phyloP scores from a whole-genome alignment of 2,888 invertebrate species.

The Mythimna albipuncta region DNA sequence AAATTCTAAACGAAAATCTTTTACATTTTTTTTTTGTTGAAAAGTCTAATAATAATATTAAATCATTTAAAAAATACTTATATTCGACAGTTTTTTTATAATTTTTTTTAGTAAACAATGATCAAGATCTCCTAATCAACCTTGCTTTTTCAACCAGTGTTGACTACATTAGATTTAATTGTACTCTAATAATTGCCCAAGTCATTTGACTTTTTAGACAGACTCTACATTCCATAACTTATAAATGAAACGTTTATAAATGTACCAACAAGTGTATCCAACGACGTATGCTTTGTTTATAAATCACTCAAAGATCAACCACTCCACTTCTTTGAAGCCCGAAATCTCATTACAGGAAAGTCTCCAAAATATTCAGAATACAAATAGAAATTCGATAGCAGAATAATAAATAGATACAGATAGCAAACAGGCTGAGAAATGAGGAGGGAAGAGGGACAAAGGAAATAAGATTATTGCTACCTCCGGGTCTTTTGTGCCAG shows the following conservation, averaged over 20 bases:
- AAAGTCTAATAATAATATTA: too few species aligned
- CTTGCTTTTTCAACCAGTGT: too few species aligned
- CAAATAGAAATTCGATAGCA: constrained; percentile 36
- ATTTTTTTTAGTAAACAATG: too few species aligned
- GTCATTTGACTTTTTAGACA: too few species aligned
- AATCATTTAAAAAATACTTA: too few species aligned
- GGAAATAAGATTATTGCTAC: constrained; percentile 76
- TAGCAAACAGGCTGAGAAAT: constrained; percentile 24
- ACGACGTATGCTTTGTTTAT: not conserved
- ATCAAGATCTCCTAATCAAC: too few species aligned
- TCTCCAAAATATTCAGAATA: constrained; percentile 36
- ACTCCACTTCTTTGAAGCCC: not conserved
- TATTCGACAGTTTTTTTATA: too few species aligned
- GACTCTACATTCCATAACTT: not conserved
- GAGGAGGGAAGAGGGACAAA: constrained; percentile 55
- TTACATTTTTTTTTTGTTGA: too few species aligned
- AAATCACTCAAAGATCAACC: constrained; percentile 1
- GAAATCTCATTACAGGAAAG: constrained; percentile 20
- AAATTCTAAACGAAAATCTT: too few species aligned
- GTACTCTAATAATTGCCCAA: too few species aligned
- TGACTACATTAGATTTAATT: too few species aligned
- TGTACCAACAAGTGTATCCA: not conserved
- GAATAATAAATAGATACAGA: constrained; percentile 44
- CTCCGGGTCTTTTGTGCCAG: constrained; percentile 59
- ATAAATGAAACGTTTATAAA: not conserved